Evolutionary conservation across 2,888 invertebrate genomes (phyloP).

Genomic region (Vannuccia rotundouncinata): DNA sequence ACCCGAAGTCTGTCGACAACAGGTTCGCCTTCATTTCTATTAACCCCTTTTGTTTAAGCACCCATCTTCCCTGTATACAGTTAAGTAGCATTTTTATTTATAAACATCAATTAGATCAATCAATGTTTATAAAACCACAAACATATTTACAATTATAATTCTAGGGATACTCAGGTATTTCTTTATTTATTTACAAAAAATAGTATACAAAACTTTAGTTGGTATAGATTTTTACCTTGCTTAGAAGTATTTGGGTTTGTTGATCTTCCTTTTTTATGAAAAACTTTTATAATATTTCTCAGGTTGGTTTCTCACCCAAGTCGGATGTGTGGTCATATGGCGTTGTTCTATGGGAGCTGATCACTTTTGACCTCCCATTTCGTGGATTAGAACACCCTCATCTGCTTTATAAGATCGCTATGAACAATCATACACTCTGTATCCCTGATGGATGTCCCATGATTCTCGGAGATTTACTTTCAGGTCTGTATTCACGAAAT

Average conservation of each 20-base stretch:
- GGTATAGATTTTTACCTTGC: too few relatives aligned
- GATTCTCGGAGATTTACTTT: background rate
- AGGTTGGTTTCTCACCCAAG: slow-evolving; percentile 28
- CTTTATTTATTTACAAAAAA: too few relatives aligned
- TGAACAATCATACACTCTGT: background rate
- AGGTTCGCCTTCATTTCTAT: background rate
- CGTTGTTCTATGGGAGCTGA: slow-evolving; percentile 47
- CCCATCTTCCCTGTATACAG: too few relatives aligned
- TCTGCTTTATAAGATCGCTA: slow-evolving; percentile 28
- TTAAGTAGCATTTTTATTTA: too few relatives aligned
- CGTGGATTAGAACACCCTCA: slow-evolving; percentile 45
- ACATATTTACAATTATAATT: too few relatives aligned
- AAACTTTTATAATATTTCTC: too few relatives aligned
- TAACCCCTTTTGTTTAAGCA: background rate
- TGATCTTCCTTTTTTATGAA: background rate
- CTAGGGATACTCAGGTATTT: too few relatives aligned
- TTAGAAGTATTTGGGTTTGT: too few relatives aligned
- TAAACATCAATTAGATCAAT: too few relatives aligned
- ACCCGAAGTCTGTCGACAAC: slow-evolving; percentile 36
- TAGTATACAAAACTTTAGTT: too few relatives aligned
- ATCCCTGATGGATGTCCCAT: slow-evolving; percentile 26
- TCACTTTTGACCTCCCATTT: slow-evolving; percentile 45
- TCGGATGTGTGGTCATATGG: slow-evolving; percentile 47
- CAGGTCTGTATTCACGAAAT: slow-evolving; percentile 25
- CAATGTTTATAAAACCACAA: too few relatives aligned